Base-by-base conservation (phyloP, 2,113 vertebrate genomes). In the Hippocampus mohnikei region DNA sequence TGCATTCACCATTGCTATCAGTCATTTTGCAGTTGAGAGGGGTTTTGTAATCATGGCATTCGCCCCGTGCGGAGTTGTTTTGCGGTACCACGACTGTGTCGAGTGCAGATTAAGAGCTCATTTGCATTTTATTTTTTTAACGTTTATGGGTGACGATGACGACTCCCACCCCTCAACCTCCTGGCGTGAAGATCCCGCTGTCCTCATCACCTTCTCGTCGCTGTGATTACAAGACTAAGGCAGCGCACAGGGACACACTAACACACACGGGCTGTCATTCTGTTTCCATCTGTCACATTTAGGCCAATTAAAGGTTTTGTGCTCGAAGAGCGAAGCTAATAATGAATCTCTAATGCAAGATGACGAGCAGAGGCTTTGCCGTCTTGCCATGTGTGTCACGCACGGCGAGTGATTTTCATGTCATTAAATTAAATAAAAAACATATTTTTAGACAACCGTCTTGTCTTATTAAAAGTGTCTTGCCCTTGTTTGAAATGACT, bases 161-260 rank as follows among this genome's bases (percentile, higher is more conserved):
- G 70, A 79, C 71, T 44, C 72, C 44, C 71, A 40, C 76, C 50
- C 7, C 42, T 20, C 23, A 15, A 25, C n/a, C 73, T 79, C 80
- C 67, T 56, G 63, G 66, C 61, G 66, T 77, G 64, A 69, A 52
- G 61, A 42, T 73, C 76, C 80, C 15, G 81, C 74, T 83, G 80
- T 77, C 77, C 76, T 71, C 79, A 81, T 81, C 80, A 77, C 65
- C 72, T 65, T 70, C 64, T 69, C 48, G 55, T 74, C 79, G 70
- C 65, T 66, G 78, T 83, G 72, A 83, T 81, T 81, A 84, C 68
- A 70, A 74, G 70, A 29, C 48, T 52, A 74, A 33, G 15, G 27
- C 58, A 33, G 42, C 56, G 16, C 71, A 44, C 58, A 33, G 37
- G 48, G 59, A 29, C 62, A 65, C 41, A 46, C 62, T 15, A n/a